A percentile compares a stretch with the other conserved stretches of the same genome.
Evolutionary conservation across 2,888 invertebrate species (phyloP).

Genomic region (Cephalotes varians): DNA sequence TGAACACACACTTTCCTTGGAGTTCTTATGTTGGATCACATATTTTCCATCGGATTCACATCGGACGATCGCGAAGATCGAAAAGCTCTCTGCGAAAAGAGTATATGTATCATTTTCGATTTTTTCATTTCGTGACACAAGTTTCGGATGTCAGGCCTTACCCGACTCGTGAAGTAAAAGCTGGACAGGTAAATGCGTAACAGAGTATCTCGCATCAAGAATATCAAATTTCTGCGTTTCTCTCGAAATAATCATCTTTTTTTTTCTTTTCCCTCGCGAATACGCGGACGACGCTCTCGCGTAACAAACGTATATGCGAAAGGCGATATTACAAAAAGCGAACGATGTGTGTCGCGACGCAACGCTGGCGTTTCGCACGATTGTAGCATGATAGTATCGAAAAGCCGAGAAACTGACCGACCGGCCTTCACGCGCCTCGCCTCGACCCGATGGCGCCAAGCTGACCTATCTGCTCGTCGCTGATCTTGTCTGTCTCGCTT

Average conservation of each 20-base stretch:
- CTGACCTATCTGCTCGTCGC: constrained; percentile 79
- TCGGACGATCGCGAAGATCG: background rate
- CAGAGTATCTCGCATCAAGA: no score
- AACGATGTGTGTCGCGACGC: background rate
- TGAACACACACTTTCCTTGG: background rate
- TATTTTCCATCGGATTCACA: background rate
- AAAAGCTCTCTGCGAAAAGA: no score
- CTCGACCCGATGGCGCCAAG: constrained; percentile 80
- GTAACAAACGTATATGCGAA: background rate
- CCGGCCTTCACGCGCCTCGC: constrained; percentile 77
- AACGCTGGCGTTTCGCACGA: background rate
- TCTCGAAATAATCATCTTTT: background rate
- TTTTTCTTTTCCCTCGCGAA: background rate
- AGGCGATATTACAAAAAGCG: constrained; percentile 14
- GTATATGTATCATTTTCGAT: background rate
- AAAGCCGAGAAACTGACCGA: constrained; percentile 61
- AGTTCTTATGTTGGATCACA: background rate
- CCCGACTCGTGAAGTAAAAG: background rate
- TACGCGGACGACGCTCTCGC: background rate
- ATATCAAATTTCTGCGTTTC: background rate
- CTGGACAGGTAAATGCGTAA: background rate
- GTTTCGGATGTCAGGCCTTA: background rate
- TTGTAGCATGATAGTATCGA: constrained; percentile 35
- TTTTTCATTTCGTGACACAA: background rate
- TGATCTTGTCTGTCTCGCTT: constrained; percentile 57